Evolutionary conservation across 2,888 invertebrate genomes (phyloP).

Genomic region (Tenthredo mesomela): DNA sequence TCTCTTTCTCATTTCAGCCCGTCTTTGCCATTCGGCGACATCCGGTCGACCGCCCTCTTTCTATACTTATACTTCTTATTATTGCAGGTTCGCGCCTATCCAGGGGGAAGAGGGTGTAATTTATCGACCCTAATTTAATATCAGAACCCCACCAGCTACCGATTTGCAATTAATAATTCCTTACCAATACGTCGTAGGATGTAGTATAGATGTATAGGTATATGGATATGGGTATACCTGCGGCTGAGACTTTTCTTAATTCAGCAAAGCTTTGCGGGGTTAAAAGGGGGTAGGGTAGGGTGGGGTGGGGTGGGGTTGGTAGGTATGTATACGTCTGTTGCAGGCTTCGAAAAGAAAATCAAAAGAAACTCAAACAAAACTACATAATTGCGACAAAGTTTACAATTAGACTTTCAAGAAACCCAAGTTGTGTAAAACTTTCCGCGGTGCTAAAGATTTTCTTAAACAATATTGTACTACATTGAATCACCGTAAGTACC

Average conservation of each 20-base stretch:
- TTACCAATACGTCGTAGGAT: slow-evolving; percentile 59
- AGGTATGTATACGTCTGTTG: background rate
- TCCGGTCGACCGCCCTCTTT: slow-evolving; percentile 57
- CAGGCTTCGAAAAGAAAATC: slow-evolving; percentile 17
- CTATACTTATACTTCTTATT: slow-evolving; percentile 60
- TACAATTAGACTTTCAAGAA: background rate
- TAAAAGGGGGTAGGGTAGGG: background rate
- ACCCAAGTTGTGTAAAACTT: background rate
- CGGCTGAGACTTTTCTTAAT: slow-evolving; percentile 46
- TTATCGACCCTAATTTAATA: slow-evolving; percentile 76
- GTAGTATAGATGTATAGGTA: no score
- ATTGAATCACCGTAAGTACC: background rate
- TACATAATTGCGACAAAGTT: slow-evolving; percentile 34
- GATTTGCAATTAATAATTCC: slow-evolving; percentile 70
- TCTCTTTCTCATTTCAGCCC: slow-evolving; percentile 52
- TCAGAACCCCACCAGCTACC: slow-evolving; percentile 60
- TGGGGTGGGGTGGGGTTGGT: background rate
- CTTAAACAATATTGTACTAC: background rate
- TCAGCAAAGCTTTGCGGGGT: background rate
- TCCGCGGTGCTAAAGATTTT: background rate
- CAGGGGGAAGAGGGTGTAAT: slow-evolving; percentile 65
- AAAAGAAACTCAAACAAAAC: background rate
- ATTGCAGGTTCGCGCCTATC: slow-evolving; percentile 63
- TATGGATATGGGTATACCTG: background rate
- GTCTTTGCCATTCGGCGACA: slow-evolving; percentile 57